These are phyloP conservation scores for Cosmorhoe ocellata DNA, from an alignment of 2,888 invertebrate species.

Conservation along the genomic window DNA sequence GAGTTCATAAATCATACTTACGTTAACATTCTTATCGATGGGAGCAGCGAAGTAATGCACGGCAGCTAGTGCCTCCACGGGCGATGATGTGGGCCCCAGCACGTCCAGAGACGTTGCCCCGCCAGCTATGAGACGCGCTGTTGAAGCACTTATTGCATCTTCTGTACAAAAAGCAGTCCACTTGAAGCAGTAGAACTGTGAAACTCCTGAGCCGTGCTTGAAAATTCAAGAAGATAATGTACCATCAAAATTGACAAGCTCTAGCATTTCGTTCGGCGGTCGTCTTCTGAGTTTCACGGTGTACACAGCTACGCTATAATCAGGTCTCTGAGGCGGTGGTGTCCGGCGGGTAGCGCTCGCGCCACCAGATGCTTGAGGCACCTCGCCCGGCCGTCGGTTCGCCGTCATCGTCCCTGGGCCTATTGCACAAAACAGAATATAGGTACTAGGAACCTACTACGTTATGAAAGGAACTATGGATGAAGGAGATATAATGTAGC, in stretches of 20 bases:
- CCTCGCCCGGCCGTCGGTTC: background rate
- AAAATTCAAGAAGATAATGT: too few relatives aligned
- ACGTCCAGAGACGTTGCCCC: conserved; percentile 48
- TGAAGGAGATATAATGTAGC: too few relatives aligned
- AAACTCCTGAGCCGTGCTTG: too few relatives aligned
- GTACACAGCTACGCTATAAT: conserved; percentile 51
- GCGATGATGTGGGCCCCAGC: conserved; percentile 48
- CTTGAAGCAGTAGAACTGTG: too few relatives aligned
- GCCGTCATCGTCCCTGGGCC: too few relatives aligned
- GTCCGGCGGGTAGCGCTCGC: conserved; percentile 25
- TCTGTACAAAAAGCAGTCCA: conserved; percentile 38
- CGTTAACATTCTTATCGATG: conserved; percentile 42
- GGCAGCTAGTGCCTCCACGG: conserved; percentile 60
- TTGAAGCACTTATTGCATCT: conserved; percentile 58
- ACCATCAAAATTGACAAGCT: conserved; percentile 56
- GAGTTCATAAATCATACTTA: conserved; percentile 10
- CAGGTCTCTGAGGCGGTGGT: conserved; percentile 25
- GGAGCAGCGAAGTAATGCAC: conserved; percentile 63
- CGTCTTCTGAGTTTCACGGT: conserved; percentile 50
- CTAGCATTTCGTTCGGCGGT: conserved; percentile 54
- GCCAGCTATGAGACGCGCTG: conserved; percentile 44
- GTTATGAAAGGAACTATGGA: too few relatives aligned
- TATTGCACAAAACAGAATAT: too few relatives aligned
- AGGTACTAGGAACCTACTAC: too few relatives aligned
- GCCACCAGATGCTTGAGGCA: conserved; percentile 14